Evolutionary conservation across 2,888 invertebrate species (phyloP).

Genomic region (Cetonia aurata): DNA sequence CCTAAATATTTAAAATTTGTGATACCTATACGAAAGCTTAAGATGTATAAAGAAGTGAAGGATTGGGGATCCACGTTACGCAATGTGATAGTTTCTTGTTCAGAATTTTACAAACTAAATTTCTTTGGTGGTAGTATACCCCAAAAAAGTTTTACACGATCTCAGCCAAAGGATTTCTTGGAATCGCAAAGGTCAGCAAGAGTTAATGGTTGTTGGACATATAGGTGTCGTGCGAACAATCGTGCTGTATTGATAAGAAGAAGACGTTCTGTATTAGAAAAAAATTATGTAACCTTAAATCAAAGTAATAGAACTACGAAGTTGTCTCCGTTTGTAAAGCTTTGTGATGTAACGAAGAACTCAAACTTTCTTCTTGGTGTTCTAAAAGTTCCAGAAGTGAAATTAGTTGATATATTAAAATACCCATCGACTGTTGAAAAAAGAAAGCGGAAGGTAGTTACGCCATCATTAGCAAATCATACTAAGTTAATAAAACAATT

Average conservation of each 20-base stretch:
- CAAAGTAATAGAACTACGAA: not conserved
- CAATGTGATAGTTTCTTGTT: slow-evolving; percentile 48
- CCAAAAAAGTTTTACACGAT: slow-evolving; percentile 1
- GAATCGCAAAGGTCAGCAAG: not conserved
- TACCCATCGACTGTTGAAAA: not conserved
- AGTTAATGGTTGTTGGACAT: not conserved
- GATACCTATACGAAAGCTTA: slow-evolving; percentile 43
- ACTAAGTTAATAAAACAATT: not conserved
- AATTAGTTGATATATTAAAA: slow-evolving; percentile 19
- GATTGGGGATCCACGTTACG: slow-evolving; percentile 50
- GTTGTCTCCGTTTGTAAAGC: slow-evolving; percentile 22
- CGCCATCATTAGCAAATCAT: not conserved
- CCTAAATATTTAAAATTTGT: slow-evolving; percentile 49
- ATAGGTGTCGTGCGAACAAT: slow-evolving; percentile 17
- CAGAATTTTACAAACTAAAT: slow-evolving; percentile 45
- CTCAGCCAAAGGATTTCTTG: not conserved
- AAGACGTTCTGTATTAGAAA: not conserved
- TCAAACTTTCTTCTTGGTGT: not conserved
- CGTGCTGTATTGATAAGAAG: slow-evolving; percentile 13
- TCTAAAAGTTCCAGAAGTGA: slow-evolving; percentile 6
- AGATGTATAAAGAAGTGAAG: slow-evolving; percentile 12
- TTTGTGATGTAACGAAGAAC: slow-evolving; percentile 20
- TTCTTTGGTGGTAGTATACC: slow-evolving; percentile 15
- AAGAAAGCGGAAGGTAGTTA: not conserved
- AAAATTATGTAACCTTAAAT: not conserved